Conservation (phyloP, 2,888 invertebrate species). For the Gastrophysa polygoni region DNA sequence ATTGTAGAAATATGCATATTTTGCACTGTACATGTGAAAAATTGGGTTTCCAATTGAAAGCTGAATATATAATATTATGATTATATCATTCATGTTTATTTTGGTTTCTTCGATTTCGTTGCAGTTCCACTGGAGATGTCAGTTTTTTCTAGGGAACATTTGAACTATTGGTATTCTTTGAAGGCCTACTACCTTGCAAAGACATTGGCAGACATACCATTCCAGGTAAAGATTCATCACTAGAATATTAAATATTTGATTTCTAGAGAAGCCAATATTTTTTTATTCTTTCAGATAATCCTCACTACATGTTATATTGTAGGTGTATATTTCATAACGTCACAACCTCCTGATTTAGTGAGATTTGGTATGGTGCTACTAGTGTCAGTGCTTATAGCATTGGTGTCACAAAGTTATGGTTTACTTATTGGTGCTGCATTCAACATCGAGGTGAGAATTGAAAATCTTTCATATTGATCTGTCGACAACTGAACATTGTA, state of each 20-base stretch:
- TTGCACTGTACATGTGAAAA: no score
- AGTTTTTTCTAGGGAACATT: conserved; percentile 91
- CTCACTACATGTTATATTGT: conserved; percentile 82
- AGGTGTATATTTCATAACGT: conserved; percentile 94
- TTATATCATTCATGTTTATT: no score
- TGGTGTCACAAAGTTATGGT: conserved; percentile 92
- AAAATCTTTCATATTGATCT: no score
- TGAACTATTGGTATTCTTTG: conserved; percentile 96
- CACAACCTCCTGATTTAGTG: conserved; percentile 88
- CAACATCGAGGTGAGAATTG: conserved; percentile 72
- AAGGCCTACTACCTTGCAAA: conserved; percentile 97
- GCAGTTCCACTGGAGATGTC: conserved; percentile 95
- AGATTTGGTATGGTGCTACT: conserved; percentile 82
- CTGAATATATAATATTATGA: no score
- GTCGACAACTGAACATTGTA: no score
- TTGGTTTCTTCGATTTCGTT: not conserved
- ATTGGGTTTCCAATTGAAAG: no score
- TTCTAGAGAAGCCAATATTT: not conserved
- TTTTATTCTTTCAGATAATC: conserved; percentile 69
- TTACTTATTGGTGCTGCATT: conserved; percentile 92
- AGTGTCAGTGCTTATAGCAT: conserved; percentile 79
- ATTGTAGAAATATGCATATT: no score
- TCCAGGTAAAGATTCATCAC: conserved; percentile 73
- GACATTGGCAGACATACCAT: conserved; percentile 94
- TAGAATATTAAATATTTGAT: not conserved